Evolutionary conservation across 2,888 invertebrate species (phyloP), one percentile per base, ranked within the genome.

Genomic region (Drosophila anomalata): DNA sequence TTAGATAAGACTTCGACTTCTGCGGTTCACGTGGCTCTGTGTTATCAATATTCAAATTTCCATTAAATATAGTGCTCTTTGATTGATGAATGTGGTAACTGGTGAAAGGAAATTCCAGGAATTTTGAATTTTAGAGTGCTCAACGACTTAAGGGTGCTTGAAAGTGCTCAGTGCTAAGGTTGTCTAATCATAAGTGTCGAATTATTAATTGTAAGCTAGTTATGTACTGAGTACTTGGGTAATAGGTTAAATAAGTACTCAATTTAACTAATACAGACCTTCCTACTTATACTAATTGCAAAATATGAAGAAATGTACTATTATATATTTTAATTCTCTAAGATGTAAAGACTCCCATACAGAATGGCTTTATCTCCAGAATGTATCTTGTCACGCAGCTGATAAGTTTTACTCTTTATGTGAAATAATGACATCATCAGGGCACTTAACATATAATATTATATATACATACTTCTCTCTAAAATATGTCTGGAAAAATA

Each of bases 1-100:
- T 62, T 62, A 71, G 79, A 80, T 84, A 81, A 73, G 61, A 52
- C 52, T 24, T 24, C 3, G 29, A 41, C 47, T 59, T 66, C 50
- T 61, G 52, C 48, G 39, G 41, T 48, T 36, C 79, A 77, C 79
- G 79, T 77, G 79, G 62, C 39, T 22, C 12, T 17, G 48, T 36
- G 46, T 68, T 76, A 66, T 61, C 46, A 36, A 56, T 69, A 76
- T 59, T 67, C 65, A 55, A 56, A 52, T 58, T 39, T 31, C 48
- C 62, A 69, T 66, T 65, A 56, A 68, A 65, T 68, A 62, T 42
- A 57, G 24, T 48, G 41, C 12, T 8, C 50, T 53, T 74, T 79
- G 81, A 79, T 80, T 76, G 76, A 79, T 67, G 67, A 55, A 11
- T 22, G 11, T n/a, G 11, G 29, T 9, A 29, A 22, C 36, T 5